Base-by-base conservation (phyloP, 30 jellyfish, hydroid and myxozoan species). In the Pelagia noctiluca region DNA sequence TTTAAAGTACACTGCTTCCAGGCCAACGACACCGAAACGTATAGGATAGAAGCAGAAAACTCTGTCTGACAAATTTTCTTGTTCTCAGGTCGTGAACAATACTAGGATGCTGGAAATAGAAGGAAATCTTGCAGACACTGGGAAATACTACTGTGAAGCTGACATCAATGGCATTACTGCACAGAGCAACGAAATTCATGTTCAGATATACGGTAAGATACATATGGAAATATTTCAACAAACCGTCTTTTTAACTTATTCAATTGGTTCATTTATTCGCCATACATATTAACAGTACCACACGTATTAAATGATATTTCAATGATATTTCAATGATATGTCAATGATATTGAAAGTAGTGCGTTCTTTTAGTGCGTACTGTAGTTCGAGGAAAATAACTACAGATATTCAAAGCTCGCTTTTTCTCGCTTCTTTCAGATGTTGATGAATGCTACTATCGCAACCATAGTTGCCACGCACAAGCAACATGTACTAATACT, bases 401-500 rank as follows among this genome's bases (percentile, higher is more conserved):
- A n/a, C n/a, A n/a, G n/a, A 57, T 57, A 57, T 57, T 10, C 26
- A 8, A 57, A 2, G 8, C 29, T 24, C 29, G 23, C 1, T 26
- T 11, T 33, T 1, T 3, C 31, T 67, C 30, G 19, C 32, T 31
- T 2, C 19, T 19, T 53, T 10, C 71, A 87, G 96, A 87, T 50
- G 88, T 87, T 47, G 92, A 87, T 62, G 96, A 87, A 74, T 87
- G 96, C 36, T 30, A 42, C 22, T 78, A 82, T 57, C 53, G 81
- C 13, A 65, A 71, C 29, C 62, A 81, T 60, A 82, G 83, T 16
- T 73, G 88, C 36, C 70, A 91, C 63, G 47, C 74, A 3, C 50
- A 72, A 33, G 98, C 97, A 12, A 86, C 79, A 10, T 92, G 98
- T 63, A 22, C 96, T 52, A 92, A 92, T 62, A 78, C 82, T 3